Evolutionary conservation across 2,797 vertebrate genomes (phyloP), one percentile per base, ranked within the genome.

Genomic region (Morelia viridis): DNA sequence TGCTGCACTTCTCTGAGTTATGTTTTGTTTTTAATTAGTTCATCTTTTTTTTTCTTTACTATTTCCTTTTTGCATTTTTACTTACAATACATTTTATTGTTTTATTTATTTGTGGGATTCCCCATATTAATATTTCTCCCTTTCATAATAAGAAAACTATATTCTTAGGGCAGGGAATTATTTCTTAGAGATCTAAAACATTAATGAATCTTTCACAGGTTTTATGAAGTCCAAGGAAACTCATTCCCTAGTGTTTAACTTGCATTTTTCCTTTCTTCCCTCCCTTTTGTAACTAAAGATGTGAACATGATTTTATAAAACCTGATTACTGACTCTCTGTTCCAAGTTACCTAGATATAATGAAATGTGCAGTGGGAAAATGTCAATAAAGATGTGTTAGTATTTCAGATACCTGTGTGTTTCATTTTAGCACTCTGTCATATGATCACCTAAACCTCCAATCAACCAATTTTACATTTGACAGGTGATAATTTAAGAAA

Each of bases 261-360:
- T 68, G n/a, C n/a, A 85, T 85, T 85, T 56, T n/a, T 68, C 28
- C 22, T n/a, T 85, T 53, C 3, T 56, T 56, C 56, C 50, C 12
- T n/a, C 24, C 12, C 24, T 84, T 84, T 84, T 84, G 26, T 84
- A 28, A 84, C 50, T 96, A 96, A 96, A 93, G 89, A 92, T 31
- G 76, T 94, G 87, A 94, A 91, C 94, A 92, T 92, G 92, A 93
- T 95, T 95, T 95, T 93, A 95, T 90, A 95, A 91, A 87, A 91
- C 91, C 57, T 94, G 94, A 85, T 89, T 95, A 90, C 89, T 91
- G 76, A 95, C 93, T 84, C 93, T 94, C 94, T 88, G 17, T 41
- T 76, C 65, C 68, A 94, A 94, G 94, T 68, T 93, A 94, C 46
- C 50, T 90, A 90, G 80, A 62, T 91, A 89, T 68, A 93, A 87